Percentiles rank a stretch among this genome's conserved stretches.
These are phyloP conservation scores for Mimachlamys varia DNA, from an alignment of 2,888 invertebrate species.

Conservation along the genomic window DNA sequence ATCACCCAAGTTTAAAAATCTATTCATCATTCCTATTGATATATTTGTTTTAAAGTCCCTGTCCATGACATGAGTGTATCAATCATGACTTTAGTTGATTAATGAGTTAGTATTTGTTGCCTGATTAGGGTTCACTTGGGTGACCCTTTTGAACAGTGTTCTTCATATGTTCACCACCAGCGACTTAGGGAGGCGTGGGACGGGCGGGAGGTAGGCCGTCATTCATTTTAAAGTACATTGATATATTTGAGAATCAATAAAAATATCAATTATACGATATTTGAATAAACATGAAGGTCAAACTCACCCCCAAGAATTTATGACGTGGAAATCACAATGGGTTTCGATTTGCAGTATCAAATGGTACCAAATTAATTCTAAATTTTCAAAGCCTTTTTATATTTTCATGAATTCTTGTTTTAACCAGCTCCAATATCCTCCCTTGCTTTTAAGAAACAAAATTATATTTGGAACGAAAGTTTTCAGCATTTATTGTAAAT, in stretches of 20 bases:
- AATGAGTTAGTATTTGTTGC: background rate
- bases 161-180: background rate
- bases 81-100: background rate
- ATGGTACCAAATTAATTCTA: background rate
- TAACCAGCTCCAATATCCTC: no score
- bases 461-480: no score
- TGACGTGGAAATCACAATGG: background rate
- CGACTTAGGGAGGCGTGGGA: background rate
- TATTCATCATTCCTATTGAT: background rate
- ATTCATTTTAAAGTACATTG: constrained; percentile 2
- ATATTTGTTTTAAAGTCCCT: constrained; percentile 29
- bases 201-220: background rate
- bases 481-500: no score
- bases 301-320: background rate
- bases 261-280: background rate
- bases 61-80: background rate
- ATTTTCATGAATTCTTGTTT: no score
- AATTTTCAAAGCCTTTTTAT: background rate
- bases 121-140: background rate
- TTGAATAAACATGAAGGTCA: background rate
- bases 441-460: no score
- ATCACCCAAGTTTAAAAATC: background rate
- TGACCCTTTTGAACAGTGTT: background rate
- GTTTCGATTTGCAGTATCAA: background rate
- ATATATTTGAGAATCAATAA: background rate